Evolutionary conservation across 2,113 vertebrate species (phyloP), one percentile per base, ranked within the genome.

Genomic region (Cheilinus undulatus): DNA sequence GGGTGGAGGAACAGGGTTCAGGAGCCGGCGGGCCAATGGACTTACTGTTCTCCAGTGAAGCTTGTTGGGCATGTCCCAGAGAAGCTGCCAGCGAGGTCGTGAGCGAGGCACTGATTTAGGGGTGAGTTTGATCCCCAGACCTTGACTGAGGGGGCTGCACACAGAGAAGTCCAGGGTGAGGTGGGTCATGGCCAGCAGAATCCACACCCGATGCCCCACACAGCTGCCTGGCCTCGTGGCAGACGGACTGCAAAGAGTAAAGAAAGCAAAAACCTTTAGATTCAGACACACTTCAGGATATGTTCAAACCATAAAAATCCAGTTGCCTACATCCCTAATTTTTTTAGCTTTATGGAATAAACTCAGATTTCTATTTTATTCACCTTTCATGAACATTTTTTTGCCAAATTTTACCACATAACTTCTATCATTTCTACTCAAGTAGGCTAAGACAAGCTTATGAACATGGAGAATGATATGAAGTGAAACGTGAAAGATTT

Each of bases 121-220:
- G 3, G 74, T 84, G 62, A 92, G 86, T 64, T 90, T 93, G 80
- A 92, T 73, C 20, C 85, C 89, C 43, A 88, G 69, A 46, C 88
- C 83, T 74, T 90, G 92, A 73, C 87, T 84, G 45, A 90, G 78
- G 51, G 93, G 92, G 60, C 92, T 92, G 84, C 94, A 93, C 64
- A 86, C 73, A 4, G 91, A 93, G 68, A 94, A 89, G 90, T 95
- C 93, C 91, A 94, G 83, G 69, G 92, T 93, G 77, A 94, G 90
- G 86, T 95, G 93, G 64, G 94, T 90, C 88, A 94, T 89, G 51
- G 93, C 91, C 58, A 95, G 80, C 60, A 94, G 88, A 75, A 94
- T 92, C 94, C 94, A 95, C 72, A 93, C 85, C 80, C 92, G 88
- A 60, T 93, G 92, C 50, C 92, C 92, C 82, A 92, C 85, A 50